A percentile compares a stretch with the other conserved stretches of the same genome.
These are phyloP conservation scores for Pristis pectinata DNA, from an alignment of 2,797 vertebrate species.

Conservation along the genomic window DNA sequence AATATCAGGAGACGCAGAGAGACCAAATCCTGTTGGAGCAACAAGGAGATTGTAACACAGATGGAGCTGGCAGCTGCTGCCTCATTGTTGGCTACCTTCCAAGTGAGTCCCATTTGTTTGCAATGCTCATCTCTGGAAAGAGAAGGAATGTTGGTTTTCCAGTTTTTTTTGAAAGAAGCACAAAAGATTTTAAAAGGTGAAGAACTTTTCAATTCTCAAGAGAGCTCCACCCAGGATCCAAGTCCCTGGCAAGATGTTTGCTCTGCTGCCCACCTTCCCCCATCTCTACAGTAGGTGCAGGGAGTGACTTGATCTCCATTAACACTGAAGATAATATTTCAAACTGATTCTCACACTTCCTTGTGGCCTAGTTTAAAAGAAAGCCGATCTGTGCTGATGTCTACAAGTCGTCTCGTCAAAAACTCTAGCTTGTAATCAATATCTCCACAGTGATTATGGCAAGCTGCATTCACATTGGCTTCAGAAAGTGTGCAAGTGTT, in stretches of 20 bases:
- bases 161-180: background rate
- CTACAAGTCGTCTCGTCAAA: background rate
- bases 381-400: background rate
- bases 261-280: background rate
- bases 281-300: background rate
- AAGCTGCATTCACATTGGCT: background rate
- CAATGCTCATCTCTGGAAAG: background rate
- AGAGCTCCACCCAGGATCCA: background rate
- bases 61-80: background rate
- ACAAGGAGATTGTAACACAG: background rate
- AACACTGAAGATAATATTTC: background rate
- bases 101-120: background rate
- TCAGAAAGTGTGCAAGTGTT: background rate
- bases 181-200: background rate
- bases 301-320: slow-evolving; percentile 11
- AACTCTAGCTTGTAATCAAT: background rate
- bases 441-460: background rate
- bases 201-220: background rate
- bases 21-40: background rate
- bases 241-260: background rate
- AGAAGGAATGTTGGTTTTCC: background rate
- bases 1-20: background rate
- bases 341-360: background rate
- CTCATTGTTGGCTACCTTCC: background rate
- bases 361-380: slow-evolving; percentile 13